Percentiles rank a stretch among this genome's conserved stretches.
Conservation (phyloP, 2,888 invertebrate genomes). For the Amphipyra tragopoginis region DNA sequence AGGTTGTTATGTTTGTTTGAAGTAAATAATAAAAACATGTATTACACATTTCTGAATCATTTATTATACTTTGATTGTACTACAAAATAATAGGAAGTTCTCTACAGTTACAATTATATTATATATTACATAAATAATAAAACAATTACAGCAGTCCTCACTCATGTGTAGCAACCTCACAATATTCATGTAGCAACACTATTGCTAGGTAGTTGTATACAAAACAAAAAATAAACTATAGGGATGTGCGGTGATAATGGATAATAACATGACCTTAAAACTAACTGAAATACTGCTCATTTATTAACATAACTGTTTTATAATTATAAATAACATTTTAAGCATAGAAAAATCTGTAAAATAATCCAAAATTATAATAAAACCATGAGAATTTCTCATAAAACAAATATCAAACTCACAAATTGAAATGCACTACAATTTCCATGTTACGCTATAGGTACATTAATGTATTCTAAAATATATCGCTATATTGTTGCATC, state of each 20-base stretch:
- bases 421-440: conserved; percentile 72
- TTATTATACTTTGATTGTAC: conserved; percentile 89
- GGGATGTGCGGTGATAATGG: conserved; percentile 56
- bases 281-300: conserved; percentile 87
- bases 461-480: conserved; percentile 71
- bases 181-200: conserved; percentile 68
- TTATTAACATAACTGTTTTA: conserved; percentile 75
- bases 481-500: conserved; percentile 77
- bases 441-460: conserved; percentile 68
- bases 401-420: conserved; percentile 48
- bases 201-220: conserved; percentile 66
- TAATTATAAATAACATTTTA: conserved; percentile 76
- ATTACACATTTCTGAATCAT: conserved; percentile 82
- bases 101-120: conserved; percentile 85
- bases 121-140: conserved; percentile 88
- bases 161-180: conserved; percentile 72
- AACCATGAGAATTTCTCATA: conserved; percentile 71
- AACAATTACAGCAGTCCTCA: conserved; percentile 83
- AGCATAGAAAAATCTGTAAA: conserved; percentile 67
- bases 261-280: conserved; percentile 65
- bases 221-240: conserved; percentile 63
- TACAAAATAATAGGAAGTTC: conserved; percentile 90
- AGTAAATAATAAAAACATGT: conserved; percentile 50
- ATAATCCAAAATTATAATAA: conserved; percentile 64
- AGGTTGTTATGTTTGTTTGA: neutral